Conservation (phyloP, 2,113 vertebrate species). For the Pterocles burchelli region DNA sequence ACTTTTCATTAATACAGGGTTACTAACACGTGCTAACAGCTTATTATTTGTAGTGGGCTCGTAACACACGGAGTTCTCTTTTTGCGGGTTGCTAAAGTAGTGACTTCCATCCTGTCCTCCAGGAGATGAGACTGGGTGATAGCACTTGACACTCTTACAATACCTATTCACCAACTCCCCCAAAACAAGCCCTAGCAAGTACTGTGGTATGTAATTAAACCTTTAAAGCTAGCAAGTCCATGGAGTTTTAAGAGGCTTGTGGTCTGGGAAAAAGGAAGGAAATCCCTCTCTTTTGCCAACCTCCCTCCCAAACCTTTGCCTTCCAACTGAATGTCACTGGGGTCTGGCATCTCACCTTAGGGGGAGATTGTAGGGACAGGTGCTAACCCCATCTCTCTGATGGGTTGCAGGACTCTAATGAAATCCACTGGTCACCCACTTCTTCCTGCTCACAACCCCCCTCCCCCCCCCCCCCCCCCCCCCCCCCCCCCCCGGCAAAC, state of each 20-base stretch:
- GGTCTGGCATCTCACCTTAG: background rate
- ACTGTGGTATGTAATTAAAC: background rate
- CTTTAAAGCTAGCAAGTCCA: background rate
- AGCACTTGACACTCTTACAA: background rate
- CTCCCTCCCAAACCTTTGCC: background rate
- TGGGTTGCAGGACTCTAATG: accelerated
- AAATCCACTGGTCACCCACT: background rate
- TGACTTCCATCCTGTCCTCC: background rate
- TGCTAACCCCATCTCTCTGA: background rate
- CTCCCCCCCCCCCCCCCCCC: no score
- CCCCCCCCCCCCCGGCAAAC: no score
- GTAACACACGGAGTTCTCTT: background rate
- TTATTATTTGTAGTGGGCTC: background rate
- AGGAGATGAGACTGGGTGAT: background rate
- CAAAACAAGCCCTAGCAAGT: background rate
- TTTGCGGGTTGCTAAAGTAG: background rate
- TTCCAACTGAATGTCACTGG: background rate
- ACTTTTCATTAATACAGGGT: background rate
- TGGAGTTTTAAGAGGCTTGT: background rate
- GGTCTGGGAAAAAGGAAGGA: background rate
- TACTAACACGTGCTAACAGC: background rate
- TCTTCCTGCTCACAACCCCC: no score
- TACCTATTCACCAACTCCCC: background rate
- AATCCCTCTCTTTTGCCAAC: background rate
- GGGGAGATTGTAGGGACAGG: background rate